These are phyloP conservation scores for Takifugu ocellatus DNA, from an alignment of 2,797 vertebrate species.

Conservation along the genomic window DNA sequence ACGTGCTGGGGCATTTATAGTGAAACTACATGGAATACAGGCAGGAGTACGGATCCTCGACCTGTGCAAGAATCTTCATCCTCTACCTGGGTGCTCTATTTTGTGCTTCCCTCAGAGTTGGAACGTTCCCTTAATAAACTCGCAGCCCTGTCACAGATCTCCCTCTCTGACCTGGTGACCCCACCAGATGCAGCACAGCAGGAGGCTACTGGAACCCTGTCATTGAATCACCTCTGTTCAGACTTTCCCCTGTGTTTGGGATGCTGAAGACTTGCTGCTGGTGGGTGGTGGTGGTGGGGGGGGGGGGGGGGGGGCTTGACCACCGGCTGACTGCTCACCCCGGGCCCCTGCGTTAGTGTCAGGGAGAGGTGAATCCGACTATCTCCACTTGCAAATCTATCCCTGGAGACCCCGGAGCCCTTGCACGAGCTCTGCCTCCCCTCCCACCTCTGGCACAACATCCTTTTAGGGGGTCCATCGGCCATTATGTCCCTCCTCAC, in stretches of 20 bases:
- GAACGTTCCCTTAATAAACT: too few species aligned
- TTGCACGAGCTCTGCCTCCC: slow-evolving; percentile 58
- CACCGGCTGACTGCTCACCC: slow-evolving; percentile 62
- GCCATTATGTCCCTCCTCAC: slow-evolving; percentile 67
- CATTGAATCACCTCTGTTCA: slow-evolving; percentile 59
- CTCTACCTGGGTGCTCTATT: slow-evolving; percentile 19
- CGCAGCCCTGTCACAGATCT: too few species aligned
- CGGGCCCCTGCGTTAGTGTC: slow-evolving; percentile 65
- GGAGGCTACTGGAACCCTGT: slow-evolving; percentile 16
- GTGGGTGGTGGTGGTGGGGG: slow-evolving; percentile 37
- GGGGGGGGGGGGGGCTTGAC: slow-evolving; percentile 52
- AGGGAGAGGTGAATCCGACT: slow-evolving; percentile 74
- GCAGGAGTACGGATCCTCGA: too few species aligned
- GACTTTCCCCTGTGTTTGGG: slow-evolving; percentile 20
- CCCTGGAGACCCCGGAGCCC: slow-evolving; percentile 60
- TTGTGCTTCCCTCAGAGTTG: slow-evolving; percentile 17
- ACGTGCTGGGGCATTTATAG: too few species aligned
- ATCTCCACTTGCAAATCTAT: slow-evolving; percentile 71
- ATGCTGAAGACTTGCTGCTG: too few species aligned
- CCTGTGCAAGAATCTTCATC: too few species aligned
- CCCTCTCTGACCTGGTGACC: slow-evolving; percentile 19
- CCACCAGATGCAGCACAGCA: slow-evolving; percentile 19
- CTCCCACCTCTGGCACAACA: slow-evolving; percentile 66
- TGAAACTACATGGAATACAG: too few species aligned
- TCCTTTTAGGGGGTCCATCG: slow-evolving; percentile 66